Conservation (phyloP, 2,113 vertebrate species). For the Excalfactoria chinensis region DNA sequence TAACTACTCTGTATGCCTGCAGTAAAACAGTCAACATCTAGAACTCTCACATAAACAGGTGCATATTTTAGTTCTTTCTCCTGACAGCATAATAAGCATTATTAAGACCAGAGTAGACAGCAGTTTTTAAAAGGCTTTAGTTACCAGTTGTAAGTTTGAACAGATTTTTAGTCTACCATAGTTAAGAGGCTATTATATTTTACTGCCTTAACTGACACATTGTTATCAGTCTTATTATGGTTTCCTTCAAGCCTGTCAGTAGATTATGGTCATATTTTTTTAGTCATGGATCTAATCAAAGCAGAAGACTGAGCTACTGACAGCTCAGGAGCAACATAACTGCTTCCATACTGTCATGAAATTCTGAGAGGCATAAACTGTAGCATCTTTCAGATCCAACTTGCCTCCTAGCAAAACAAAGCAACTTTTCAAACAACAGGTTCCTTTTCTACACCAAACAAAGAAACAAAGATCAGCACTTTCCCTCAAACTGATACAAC, state of each 20-base stretch:
- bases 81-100: not conserved
- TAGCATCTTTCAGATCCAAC: not conserved
- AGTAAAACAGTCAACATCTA: constrained; percentile 19
- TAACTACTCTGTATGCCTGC: not conserved
- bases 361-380: constrained; percentile 52
- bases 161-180: constrained; percentile 20
- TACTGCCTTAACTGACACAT: constrained; percentile 65
- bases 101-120: not conserved
- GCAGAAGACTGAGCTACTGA: constrained; percentile 66
- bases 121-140: not conserved
- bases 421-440: constrained; percentile 37
- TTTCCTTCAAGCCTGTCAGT: constrained; percentile 75
- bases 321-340: constrained; percentile 65
- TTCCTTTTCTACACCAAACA: not conserved
- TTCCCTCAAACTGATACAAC: not conserved
- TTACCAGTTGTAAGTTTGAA: constrained; percentile 23
- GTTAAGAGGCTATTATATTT: too few relatives aligned
- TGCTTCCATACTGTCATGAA: constrained; percentile 69
- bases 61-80: constrained; percentile 16
- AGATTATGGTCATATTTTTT: constrained; percentile 77
- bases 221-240: constrained; percentile 69
- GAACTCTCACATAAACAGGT: not conserved
- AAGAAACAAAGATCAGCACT: not conserved
- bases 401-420: constrained; percentile 57
- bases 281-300: constrained; percentile 72